These are phyloP conservation scores for Cinclus cinclus DNA, from an alignment of 2,113 vertebrate genomes.

Conservation along the genomic window DNA sequence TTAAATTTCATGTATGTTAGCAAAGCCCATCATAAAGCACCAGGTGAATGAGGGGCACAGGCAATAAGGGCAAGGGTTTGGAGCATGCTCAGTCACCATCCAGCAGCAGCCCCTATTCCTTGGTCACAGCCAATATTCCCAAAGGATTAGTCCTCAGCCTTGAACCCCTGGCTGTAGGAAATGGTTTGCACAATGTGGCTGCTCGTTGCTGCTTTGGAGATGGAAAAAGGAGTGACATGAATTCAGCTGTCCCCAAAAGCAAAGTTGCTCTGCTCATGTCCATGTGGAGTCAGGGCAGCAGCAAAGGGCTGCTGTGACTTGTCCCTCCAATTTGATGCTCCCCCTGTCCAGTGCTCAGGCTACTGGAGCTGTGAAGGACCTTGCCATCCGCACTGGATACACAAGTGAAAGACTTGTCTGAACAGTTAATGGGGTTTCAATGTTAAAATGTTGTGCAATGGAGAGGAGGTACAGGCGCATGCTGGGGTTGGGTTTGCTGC, in stretches of 20 bases:
- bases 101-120: not conserved
- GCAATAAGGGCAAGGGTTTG: conserved; percentile 16
- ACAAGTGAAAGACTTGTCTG: not conserved
- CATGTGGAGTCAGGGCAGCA: not conserved
- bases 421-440: not conserved
- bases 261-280: fast-evolving
- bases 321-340: not conserved
- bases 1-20: conserved; percentile 52
- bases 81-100: not conserved
- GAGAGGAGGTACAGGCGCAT: not conserved
- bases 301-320: not conserved
- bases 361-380: not conserved
- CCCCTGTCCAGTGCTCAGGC: not conserved
- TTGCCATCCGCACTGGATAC: not conserved
- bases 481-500: not conserved
- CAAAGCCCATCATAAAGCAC: conserved; percentile 57
- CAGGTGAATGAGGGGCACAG: not conserved
- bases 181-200: fast-evolving
- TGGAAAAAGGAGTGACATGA: not conserved
- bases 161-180: not conserved
- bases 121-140: not conserved
- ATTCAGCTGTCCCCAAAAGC: not conserved
- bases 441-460: not conserved
- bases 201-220: not conserved
- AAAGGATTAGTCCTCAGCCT: not conserved